Conservation (phyloP, 2,888 invertebrate species). For the Plebejus melissa region DNA sequence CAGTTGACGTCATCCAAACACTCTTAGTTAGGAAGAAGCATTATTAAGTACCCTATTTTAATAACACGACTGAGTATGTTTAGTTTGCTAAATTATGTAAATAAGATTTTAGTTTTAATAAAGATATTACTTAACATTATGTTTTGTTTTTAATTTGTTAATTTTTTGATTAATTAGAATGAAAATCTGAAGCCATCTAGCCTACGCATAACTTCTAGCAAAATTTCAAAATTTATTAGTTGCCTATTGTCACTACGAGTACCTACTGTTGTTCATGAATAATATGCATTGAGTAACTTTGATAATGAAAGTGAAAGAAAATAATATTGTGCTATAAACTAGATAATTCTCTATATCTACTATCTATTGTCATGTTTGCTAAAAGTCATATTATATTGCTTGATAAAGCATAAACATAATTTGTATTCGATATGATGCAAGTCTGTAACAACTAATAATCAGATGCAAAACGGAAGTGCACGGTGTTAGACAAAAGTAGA, state of each 20-base stretch:
- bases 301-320: neutral
- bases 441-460: neutral
- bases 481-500: neutral
- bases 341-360: neutral
- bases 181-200: no score
- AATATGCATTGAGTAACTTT: no score
- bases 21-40: slow-evolving; percentile 24
- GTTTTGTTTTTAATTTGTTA: neutral
- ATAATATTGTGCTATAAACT: neutral
- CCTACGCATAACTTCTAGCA: no score
- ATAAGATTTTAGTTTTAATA: neutral
- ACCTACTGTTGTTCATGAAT: no score
- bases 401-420: neutral
- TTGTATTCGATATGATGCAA: neutral
- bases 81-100: neutral
- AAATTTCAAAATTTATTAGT: no score
- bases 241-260: no score
- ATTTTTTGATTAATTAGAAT: no score
- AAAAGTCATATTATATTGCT: neutral
- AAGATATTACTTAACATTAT: neutral
- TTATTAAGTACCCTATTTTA: neutral
- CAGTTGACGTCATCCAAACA: slow-evolving; percentile 41
- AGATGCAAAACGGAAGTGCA: neutral
- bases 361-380: neutral
- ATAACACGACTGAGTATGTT: neutral